Evolutionary conservation across 2,888 invertebrate genomes (phyloP).

Genomic region (Sialis fuliginosa): DNA sequence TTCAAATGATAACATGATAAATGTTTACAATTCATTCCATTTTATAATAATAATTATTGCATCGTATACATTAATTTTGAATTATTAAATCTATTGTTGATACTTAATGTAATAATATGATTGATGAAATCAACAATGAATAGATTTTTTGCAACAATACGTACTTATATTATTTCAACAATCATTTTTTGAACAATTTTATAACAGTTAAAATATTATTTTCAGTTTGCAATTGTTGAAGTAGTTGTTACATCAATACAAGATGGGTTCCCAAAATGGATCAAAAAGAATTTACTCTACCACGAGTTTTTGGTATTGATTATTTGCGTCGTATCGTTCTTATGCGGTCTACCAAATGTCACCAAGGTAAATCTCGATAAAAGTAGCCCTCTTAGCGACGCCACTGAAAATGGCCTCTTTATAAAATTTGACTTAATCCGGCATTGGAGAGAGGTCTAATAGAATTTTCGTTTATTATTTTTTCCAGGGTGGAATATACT

Average conservation of each 20-base stretch:
- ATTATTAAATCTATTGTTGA: no score
- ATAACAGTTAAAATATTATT: constrained; percentile 11
- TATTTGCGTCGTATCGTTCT: constrained; percentile 66
- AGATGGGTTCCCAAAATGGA: constrained; percentile 80
- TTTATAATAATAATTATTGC: no score
- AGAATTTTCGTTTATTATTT: constrained; percentile 5
- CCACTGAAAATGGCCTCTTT: no score
- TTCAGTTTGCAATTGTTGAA: constrained; percentile 85
- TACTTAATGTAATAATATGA: no score
- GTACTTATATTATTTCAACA: no score
- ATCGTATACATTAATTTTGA: no score
- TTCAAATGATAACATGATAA: no score
- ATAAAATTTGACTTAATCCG: background rate
- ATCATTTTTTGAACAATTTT: no score
- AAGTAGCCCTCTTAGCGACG: no score
- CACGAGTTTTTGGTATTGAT: constrained; percentile 74
- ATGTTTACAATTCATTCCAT: no score
- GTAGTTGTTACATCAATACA: constrained; percentile 87
- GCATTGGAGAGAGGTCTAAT: background rate
- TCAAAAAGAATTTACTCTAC: constrained; percentile 62
- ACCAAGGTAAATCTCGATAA: constrained; percentile 39
- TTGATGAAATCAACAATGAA: no score
- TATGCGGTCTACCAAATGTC: constrained; percentile 75
- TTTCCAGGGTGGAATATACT: constrained; percentile 71
- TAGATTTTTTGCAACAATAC: no score